Evolutionary conservation across 2,113 vertebrate genomes (phyloP), one percentile per base, ranked within the genome.

Genomic region (Phoxinus phoxinus): DNA sequence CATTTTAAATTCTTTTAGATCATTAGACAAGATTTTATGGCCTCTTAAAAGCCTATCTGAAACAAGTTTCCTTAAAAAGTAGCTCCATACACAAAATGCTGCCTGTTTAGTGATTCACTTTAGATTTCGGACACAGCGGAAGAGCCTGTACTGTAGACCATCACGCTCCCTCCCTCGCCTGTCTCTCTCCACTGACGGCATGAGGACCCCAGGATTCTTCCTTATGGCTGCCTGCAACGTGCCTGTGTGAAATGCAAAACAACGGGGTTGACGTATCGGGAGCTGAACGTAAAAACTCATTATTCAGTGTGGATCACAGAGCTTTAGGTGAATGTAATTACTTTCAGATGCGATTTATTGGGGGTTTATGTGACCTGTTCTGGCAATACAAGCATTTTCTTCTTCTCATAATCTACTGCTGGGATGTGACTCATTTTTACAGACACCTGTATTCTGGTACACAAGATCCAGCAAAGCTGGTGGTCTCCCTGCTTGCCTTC

Each of bases 181-280:
- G 6, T 73, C 37, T 74, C 41, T 13, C 74, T 76, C 27, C 46
- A 32, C 25, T 53, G 27, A 53, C 25, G 53, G 74, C 30, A 25
- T 69, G 44, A 84, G 74, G 81, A 80, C 81, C 81, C 84, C 69
- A 79, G 74, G 10, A 30, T 83, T 56, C 46, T 83, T 53, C 86
- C 80, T 87, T 86, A 85, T 63, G 89, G 94, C 92, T 92, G 93
- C 91, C 92, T 89, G 83, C 83, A 87, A 87, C 19, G 76, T 59
- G 95, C 94, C 94, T 94, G 93, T 94, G 90, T 90, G 88, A 94
- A 95, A 93, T 90, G 67, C 30, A 46, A 65, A 48, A 73, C 17
- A 46, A 72, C 27, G 11, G 41, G 4, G 15, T 44, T 44, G 75
- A 30, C 32, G 41, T 46, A 17, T 72, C 19, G 4, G 11, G 23